A percentile compares a stretch with the other conserved stretches of the same genome.
phyloP scores from a whole-genome alignment of 2,797 vertebrate species.

The Manis crassicaudata region DNA sequence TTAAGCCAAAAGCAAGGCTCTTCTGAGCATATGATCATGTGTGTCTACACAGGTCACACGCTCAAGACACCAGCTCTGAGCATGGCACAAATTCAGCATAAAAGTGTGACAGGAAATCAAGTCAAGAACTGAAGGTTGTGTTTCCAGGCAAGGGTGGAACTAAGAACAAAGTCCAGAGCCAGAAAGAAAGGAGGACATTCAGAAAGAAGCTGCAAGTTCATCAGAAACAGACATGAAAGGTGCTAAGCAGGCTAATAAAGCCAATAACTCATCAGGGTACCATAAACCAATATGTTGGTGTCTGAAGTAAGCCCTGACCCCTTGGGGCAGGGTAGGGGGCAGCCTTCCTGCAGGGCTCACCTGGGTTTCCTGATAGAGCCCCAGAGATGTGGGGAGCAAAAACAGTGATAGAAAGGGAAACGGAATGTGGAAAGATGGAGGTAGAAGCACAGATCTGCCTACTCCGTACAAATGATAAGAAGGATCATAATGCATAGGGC shows the following conservation, averaged over 20 bases:
- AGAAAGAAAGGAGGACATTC: neutral
- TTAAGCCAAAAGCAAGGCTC: neutral
- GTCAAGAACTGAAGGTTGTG: neutral
- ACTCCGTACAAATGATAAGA: neutral
- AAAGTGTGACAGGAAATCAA: neutral
- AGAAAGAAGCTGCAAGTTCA: neutral
- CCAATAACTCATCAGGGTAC: rapidly evolving
- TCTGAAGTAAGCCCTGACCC: neutral
- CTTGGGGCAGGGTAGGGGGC: rapidly evolving
- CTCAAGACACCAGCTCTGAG: neutral
- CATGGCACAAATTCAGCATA: neutral
- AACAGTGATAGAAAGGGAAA: neutral
- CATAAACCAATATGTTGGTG: neutral
- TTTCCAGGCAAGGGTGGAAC: slow-evolving; percentile 16
- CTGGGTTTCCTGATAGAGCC: neutral
- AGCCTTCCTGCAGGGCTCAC: neutral
- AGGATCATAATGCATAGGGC: too few species aligned
- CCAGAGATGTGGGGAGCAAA: neutral
- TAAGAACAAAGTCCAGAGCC: neutral
- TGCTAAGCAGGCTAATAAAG: neutral
- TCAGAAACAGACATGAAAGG: neutral
- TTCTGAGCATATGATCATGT: neutral
- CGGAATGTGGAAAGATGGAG: neutral
- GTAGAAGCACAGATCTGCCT: neutral
- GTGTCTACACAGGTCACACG: rapidly evolving